Evolutionary conservation across 2,113 vertebrate genomes (phyloP), one percentile per base, ranked within the genome.

Genomic region (Eleginops maclovinus): DNA sequence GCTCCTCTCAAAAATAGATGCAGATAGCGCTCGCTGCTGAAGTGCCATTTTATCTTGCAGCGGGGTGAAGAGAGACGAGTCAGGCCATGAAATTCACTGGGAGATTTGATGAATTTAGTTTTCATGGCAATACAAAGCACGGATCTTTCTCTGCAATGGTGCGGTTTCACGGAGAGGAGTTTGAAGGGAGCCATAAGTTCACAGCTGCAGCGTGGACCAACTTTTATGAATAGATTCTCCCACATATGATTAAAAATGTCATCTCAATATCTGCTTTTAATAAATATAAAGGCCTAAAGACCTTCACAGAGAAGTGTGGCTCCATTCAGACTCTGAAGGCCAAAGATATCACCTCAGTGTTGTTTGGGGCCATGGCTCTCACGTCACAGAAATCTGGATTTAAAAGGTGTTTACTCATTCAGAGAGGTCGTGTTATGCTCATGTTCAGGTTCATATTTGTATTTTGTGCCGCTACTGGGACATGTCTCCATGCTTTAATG

Each of bases 41-140:
- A 74, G 77, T 54, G 68, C 19, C 64, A 31, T 62, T 82, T 80
- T 64, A 75, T 72, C 71, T 59, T 22, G 44, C 4, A 41, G 56
- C 0, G 9, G 36, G 78, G 53, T 19, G 58, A 75, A 62, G 47
- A 76, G 60, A 46, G 58, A 75, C 58, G 47, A 76, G 60, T 50
- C 68, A 4, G 0, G 83, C 66, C 53, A n/a, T 73, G 73, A 82
- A 75, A 75, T 78, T 60, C 58, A 41, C 21, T 82, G 0, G 14
- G 43, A 63, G 67, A 43, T 71, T 66, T 66, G 56, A 80, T 26
- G 4, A 75, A 69, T 81, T 79, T 26, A 26, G 17, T 44, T 72
- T 83, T 63, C 72, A 65, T 26, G 65, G 72, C 53, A 19, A 72
- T 51, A 72, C 15, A 11, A 62, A 28, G 7, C 15, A 13, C 62